Base-by-base conservation (phyloP, 2,797 vertebrate genomes). In the Enteromius radiatus region DNA sequence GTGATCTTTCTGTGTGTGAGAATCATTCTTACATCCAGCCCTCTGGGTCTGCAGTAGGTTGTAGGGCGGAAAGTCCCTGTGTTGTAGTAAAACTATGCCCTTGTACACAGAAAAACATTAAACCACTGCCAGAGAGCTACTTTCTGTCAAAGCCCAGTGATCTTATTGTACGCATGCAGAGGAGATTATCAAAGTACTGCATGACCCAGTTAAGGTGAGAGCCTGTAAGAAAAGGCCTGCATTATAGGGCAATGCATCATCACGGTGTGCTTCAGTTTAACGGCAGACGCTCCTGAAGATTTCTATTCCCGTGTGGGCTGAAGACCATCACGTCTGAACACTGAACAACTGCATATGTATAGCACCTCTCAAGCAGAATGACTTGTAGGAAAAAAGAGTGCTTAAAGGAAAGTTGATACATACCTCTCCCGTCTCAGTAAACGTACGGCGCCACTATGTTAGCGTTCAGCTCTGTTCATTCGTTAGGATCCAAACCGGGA, bases 31-130 rank as follows among this genome's bases (percentile, higher is more conserved):
- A 67, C 52, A 36, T 74, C 15, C 36, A 80, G 12, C 21, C 38
- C 33, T 45, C 15, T 45, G 54, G 81, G 67, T 77, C 65, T 75
- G 71, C 17, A 33, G 19, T 52, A n/a, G 17, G 67, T 81, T 86
- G 31, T 54, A 52, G 79, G 28, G 14, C 47, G 83, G 87, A 86
- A 88, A 83, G 73, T 78, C 83, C 74, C 80, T 31, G 38, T 81
- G 28, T 73, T 81, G 79, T 81, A 73, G 56, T 64, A 26, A 23
- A 23, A 65, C 52, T 64, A 33, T 82, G 61, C 52, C 73, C 80
- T 82, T 84, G 79, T 84, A 64, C 43, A 54, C 28, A 74, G 45
- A 52, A 75, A 81, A 65, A 49, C 70, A 71, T 41, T 15, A 65
- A 69, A 64, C 31, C 28, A 26, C 54, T 84, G 47, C 17, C 17